These are phyloP conservation scores for Antheraea pernyi DNA, from an alignment of 1,140 invertebrate species.

Conservation along the genomic window DNA sequence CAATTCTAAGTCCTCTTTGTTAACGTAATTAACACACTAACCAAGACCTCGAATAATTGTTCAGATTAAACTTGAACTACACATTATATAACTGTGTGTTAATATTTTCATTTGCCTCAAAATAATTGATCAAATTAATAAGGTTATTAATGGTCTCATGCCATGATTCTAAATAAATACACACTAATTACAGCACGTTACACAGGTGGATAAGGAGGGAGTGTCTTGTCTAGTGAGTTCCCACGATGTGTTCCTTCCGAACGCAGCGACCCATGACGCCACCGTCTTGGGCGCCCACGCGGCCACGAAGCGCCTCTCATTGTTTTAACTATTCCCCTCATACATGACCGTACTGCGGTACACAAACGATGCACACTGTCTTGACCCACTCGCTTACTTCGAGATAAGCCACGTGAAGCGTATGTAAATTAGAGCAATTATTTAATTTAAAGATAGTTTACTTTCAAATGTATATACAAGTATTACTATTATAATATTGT, in stretches of 20 bases:
- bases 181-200: slow-evolving; percentile 37
- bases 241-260: slow-evolving; percentile 72
- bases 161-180: slow-evolving; percentile 12
- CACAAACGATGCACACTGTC: background rate
- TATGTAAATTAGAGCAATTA: background rate
- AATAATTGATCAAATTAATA: background rate
- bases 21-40: too few species aligned
- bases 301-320: slow-evolving; percentile 37
- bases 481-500: background rate
- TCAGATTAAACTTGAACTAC: too few species aligned
- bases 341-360: background rate
- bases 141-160: slow-evolving; percentile 2
- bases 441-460: background rate
- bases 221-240: slow-evolving; percentile 40
- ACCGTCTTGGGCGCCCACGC: slow-evolving; percentile 52
- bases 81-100: background rate
- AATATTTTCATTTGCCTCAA: background rate
- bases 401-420: slow-evolving; percentile 9
- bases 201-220: slow-evolving; percentile 27
- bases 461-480: background rate
- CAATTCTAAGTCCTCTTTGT: too few species aligned
- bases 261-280: slow-evolving; percentile 67
- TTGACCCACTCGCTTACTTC: background rate
- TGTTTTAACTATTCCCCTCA: slow-evolving; percentile 24
- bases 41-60: too few species aligned